Evolutionary conservation across 2,113 vertebrate genomes (phyloP), one percentile per base, ranked within the genome.

Genomic region (Desmodus rotundus): DNA sequence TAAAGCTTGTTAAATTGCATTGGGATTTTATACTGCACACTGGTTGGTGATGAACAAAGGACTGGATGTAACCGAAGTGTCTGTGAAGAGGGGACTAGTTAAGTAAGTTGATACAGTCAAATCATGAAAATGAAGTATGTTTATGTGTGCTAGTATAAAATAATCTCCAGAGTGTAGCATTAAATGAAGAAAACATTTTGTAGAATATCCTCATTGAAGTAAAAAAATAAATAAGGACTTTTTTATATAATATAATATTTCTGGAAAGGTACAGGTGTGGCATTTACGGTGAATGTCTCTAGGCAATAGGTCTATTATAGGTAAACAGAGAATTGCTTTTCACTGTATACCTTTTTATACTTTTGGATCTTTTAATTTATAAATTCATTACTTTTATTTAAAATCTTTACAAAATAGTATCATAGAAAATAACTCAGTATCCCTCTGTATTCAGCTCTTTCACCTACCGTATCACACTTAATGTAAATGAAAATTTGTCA

Each of bases 31-130:
- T 7, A 70, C 41, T 28, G 47, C 22, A 72, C 41, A 81, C 17
- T 63, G 9, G 16, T 47, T 94, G 41, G 33, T 82, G 92, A 73
- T 54, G 61, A 87, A 74, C 43, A 93, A 83, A 92, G n/a, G 9
- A 72, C 38, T 86, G 33, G 6, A 41, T 68, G 52, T 2, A 83
- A 72, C 28, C 65, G 90, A 94, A 87, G 28, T 82, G 26, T 54
- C 31, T 26, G 28, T 41, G 7, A 52, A 82, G 82, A 85, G 36
- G n/a, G 26, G 13, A 50, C 1, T 17, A 31, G 10, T 83, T 87
- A 84, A 95, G 85, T 63, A 91, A 88, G 68, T 61, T 33, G 14
- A 52, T 68, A 86, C 68, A 92, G 87, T 90, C 7, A 81, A 90
- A 45, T 31, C 19, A 33, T 72, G 36, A 8, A 54, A 91, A 28